phyloP scores from a whole-genome alignment of 1,140 invertebrate genomes.

The Monomorium pharaonis region DNA sequence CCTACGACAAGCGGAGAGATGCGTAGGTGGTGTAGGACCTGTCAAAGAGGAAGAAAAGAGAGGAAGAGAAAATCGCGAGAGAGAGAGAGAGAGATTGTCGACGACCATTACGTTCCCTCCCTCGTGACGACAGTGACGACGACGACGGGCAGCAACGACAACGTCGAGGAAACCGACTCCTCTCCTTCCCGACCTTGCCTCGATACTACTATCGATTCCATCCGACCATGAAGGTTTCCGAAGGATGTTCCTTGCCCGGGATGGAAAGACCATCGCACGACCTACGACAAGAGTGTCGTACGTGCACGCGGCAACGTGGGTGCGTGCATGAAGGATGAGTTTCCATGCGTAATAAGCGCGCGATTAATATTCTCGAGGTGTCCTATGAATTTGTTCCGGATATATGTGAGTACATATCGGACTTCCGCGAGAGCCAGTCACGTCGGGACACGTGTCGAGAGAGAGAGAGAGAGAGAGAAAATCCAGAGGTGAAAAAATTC shows the following conservation, averaged over 20 bases:
- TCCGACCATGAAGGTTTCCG: constrained; percentile 11
- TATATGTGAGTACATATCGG: background rate
- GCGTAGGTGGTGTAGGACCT: constrained; percentile 17
- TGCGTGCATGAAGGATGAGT: background rate
- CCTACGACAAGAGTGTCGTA: background rate
- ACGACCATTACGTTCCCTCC: background rate
- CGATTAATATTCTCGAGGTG: constrained; percentile 25
- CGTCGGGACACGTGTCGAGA: background rate
- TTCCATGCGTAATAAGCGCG: background rate
- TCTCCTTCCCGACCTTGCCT: constrained; percentile 10
- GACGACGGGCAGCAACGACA: too few species aligned
- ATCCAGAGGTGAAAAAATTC: background rate
- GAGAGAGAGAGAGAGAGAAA: background rate
- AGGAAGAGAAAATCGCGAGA: background rate
- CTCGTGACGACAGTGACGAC: background rate
- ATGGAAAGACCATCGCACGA: background rate
- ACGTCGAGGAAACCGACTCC: background rate
- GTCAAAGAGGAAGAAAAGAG: background rate
- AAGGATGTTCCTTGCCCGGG: constrained; percentile 9
- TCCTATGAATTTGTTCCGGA: background rate
- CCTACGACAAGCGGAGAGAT: constrained; percentile 45
- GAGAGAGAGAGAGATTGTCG: background rate
- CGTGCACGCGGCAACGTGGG: background rate
- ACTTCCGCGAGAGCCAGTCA: background rate
- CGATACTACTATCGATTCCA: constrained; percentile 41